Conservation (phyloP, 2,113 vertebrate species). For the Syrrhaptes paradoxus region DNA sequence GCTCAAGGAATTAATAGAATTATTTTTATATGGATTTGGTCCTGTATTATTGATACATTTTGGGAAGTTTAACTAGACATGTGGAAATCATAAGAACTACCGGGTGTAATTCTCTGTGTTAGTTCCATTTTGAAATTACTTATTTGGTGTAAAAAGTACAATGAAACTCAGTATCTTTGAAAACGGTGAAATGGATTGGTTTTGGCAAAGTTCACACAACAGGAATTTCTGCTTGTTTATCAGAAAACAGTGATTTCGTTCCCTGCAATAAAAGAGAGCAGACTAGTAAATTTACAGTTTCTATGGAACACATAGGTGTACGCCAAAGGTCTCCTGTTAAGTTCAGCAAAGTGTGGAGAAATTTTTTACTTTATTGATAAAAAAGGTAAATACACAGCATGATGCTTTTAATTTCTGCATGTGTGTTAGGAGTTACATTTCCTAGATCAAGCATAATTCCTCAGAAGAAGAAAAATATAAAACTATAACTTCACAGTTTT, state of each 20-base stretch:
- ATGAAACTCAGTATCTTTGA: neutral
- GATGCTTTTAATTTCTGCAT: neutral
- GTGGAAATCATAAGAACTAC: neutral
- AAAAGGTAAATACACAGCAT: neutral
- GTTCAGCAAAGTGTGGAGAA: neutral
- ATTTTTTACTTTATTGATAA: neutral
- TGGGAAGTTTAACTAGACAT: neutral
- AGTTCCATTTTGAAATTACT: neutral
- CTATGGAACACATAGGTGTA: neutral
- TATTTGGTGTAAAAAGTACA: neutral
- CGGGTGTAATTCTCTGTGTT: neutral
- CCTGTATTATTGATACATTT: neutral
- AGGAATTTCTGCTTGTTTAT: neutral
- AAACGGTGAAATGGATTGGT: neutral
- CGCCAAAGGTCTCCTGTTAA: neutral
- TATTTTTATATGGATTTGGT: neutral
- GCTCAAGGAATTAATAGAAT: neutral
- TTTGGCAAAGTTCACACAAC: neutral
- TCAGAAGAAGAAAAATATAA: neutral
- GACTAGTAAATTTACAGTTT: neutral
- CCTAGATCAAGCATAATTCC: neutral
- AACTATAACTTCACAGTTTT: neutral
- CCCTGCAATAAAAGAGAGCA: neutral
- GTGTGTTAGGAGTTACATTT: neutral
- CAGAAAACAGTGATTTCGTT: neutral